phyloP scores from a whole-genome alignment of 2,113 vertebrate species.

The Ciconia boyciana region DNA sequence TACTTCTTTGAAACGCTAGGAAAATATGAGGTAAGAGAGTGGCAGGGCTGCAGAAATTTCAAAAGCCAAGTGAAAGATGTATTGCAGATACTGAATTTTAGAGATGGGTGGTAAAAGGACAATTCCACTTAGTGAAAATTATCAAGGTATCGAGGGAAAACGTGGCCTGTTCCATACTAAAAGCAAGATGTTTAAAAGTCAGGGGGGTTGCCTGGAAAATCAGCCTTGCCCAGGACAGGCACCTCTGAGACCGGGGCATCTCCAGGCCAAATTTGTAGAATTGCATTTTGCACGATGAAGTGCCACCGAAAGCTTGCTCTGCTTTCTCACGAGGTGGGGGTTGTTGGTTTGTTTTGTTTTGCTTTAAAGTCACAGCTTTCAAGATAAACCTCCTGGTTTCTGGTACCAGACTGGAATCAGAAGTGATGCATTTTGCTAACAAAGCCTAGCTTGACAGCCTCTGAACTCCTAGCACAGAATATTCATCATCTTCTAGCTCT shows the following conservation, averaged over 20 bases:
- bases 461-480: neutral
- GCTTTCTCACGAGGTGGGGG: accelerated
- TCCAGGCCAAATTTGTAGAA: neutral
- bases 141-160: neutral
- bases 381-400: neutral
- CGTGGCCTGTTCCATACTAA: neutral
- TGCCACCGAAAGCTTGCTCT: neutral
- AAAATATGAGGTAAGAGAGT: neutral
- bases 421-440: neutral
- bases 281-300: neutral
- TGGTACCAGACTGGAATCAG: neutral
- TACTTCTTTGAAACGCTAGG: neutral
- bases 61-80: neutral
- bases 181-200: neutral
- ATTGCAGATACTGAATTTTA: neutral
- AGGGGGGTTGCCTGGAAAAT: neutral
- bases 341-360: neutral
- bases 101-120: neutral
- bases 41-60: neutral
- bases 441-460: neutral
- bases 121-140: neutral
- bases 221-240: neutral
- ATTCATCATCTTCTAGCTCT: neutral
- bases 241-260: neutral
- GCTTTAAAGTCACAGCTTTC: neutral